Conservation (phyloP, 2,888 invertebrate genomes). For the Agapetus fuscipes region DNA sequence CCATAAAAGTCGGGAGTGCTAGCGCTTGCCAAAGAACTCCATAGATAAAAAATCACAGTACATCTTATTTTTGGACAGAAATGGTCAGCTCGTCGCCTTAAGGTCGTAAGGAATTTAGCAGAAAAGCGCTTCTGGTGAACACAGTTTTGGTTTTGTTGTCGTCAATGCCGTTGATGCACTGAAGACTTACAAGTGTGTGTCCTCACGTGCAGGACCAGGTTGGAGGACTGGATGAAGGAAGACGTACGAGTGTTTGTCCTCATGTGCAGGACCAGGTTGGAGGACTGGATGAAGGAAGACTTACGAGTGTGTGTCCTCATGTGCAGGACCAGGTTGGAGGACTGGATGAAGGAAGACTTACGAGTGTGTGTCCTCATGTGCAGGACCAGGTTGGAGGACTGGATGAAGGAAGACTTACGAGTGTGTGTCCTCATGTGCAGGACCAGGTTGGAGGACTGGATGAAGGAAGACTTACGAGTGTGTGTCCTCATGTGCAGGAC, state of each 20-base stretch:
- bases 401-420: conserved; percentile 50
- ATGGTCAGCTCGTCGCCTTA: too few relatives aligned
- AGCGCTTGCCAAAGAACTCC: too few relatives aligned
- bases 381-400: conserved; percentile 45
- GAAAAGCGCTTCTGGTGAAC: too few relatives aligned
- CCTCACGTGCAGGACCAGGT: conserved; percentile 40
- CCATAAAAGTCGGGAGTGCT: too few relatives aligned
- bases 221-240: conserved; percentile 52
- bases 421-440: conserved; percentile 51
- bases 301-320: conserved; percentile 54
- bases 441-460: conserved; percentile 47
- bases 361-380: conserved; percentile 33
- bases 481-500: conserved; percentile 36
- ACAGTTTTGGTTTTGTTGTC: too few relatives aligned
- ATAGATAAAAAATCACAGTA: too few relatives aligned
- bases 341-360: too few relatives aligned
- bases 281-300: conserved; percentile 49
- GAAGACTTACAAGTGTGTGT: conserved; percentile 24
- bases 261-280: conserved; percentile 43
- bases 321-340: conserved; percentile 49
- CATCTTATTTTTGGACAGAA: too few relatives aligned
- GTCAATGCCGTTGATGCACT: too few relatives aligned
- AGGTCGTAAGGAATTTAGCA: too few relatives aligned
- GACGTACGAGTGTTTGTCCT: conserved; percentile 26
- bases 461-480: conserved; percentile 35